These are phyloP conservation scores for Tetropium fuscum DNA, from an alignment of 2,888 invertebrate species.

Conservation along the genomic window DNA sequence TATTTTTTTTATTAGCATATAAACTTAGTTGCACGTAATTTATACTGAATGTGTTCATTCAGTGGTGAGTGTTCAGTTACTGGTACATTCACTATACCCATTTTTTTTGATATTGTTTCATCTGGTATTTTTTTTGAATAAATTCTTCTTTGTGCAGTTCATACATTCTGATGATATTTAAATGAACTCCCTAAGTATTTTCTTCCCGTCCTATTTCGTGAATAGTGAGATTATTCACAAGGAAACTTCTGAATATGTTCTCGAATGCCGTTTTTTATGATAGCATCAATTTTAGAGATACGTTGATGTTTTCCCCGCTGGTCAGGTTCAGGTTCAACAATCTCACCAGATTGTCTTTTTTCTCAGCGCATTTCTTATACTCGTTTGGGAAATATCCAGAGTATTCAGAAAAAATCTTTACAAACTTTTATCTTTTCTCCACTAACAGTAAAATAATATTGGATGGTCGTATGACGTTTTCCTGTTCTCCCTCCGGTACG, in stretches of 20 bases:
- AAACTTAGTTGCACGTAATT: no score
- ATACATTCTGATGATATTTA: slow-evolving; percentile 35
- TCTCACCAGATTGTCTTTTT: not conserved
- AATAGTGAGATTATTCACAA: slow-evolving; percentile 32
- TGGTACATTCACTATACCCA: slow-evolving; percentile 37
- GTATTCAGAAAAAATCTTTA: not conserved
- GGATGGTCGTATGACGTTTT: not conserved
- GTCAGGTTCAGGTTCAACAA: not conserved
- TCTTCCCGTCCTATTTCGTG: slow-evolving; percentile 22
- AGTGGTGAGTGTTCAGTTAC: no score
- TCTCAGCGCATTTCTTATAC: not conserved
- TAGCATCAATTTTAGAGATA: not conserved
- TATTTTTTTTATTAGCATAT: no score
- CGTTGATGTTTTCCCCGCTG: not conserved
- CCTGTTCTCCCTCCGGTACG: not conserved
- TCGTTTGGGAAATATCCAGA: not conserved
- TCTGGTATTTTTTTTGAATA: not conserved
- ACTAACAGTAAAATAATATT: not conserved
- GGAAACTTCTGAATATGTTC: not conserved
- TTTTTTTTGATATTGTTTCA: slow-evolving; percentile 20
- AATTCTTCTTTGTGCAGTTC: slow-evolving; percentile 10
- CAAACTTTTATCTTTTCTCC: not conserved
- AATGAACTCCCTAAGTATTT: slow-evolving; percentile 35
- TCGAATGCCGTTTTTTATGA: not conserved
- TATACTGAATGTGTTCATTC: no score